These are phyloP conservation scores for Erebia palarica DNA, from an alignment of 2,888 invertebrate species.

Conservation along the genomic window DNA sequence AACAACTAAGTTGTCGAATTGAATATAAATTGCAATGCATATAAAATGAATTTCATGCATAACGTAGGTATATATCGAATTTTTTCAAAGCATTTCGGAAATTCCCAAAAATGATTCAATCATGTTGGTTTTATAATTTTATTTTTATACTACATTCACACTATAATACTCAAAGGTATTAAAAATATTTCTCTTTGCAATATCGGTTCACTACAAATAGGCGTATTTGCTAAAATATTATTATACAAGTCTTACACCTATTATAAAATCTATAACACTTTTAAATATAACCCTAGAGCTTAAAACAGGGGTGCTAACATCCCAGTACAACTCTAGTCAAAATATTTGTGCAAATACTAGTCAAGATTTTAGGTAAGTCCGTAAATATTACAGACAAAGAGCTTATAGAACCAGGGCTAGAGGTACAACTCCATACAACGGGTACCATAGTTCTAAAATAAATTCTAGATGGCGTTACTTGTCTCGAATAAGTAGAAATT, in stretches of 20 bases:
- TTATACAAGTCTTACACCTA: constrained; percentile 75
- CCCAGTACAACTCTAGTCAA: constrained; percentile 58
- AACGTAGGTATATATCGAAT: constrained; percentile 40
- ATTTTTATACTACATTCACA: constrained; percentile 36
- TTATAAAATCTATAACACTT: constrained; percentile 71
- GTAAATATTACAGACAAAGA: not conserved
- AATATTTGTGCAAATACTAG: constrained; percentile 27
- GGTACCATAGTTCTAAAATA: too few relatives aligned
- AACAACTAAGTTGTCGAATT: constrained; percentile 65
- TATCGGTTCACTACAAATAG: constrained; percentile 56
- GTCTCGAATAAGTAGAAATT: too few relatives aligned
- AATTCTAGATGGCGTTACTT: too few relatives aligned
- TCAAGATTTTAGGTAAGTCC: constrained; percentile 17
- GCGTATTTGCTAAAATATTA: constrained; percentile 62
- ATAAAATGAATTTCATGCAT: constrained; percentile 42
- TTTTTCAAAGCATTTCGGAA: constrained; percentile 48
- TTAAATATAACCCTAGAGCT: constrained; percentile 67
- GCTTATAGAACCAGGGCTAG: too few relatives aligned
- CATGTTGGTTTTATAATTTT: constrained; percentile 24
- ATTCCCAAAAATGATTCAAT: constrained; percentile 41
- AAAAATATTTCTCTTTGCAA: constrained; percentile 70
- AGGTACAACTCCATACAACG: too few relatives aligned
- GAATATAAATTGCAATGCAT: constrained; percentile 46
- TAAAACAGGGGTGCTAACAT: constrained; percentile 54
- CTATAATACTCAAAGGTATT: constrained; percentile 75